Conservation (phyloP, 2,888 invertebrate species). For the Drosophila neotestacea region DNA sequence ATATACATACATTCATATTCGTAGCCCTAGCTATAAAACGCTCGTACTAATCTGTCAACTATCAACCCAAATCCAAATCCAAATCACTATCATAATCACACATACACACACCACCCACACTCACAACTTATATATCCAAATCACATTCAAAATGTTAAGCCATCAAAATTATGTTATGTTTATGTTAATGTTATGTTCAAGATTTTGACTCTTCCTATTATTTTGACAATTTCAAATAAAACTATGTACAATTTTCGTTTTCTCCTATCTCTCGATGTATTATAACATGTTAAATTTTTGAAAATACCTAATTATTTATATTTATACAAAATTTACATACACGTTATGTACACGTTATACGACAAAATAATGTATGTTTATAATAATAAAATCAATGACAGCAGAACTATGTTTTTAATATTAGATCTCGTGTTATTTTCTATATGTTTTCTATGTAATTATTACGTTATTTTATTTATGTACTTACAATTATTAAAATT, state of each 20-base stretch:
- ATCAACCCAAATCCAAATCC: slow-evolving; percentile 8
- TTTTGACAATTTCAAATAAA: slow-evolving; percentile 50
- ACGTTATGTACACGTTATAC: slow-evolving; percentile 31
- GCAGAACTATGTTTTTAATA: slow-evolving; percentile 61
- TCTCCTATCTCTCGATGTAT: slow-evolving; percentile 61
- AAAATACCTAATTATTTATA: slow-evolving; percentile 36
- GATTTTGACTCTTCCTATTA: slow-evolving; percentile 48
- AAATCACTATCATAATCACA: slow-evolving; percentile 50
- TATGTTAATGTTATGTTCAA: slow-evolving; percentile 66
- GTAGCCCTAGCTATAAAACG: slow-evolving; percentile 21
- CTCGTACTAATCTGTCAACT: slow-evolving; percentile 24
- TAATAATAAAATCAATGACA: slow-evolving; percentile 65
- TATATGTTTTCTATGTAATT: slow-evolving; percentile 59
- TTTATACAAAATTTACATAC: slow-evolving; percentile 28
- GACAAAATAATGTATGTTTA: slow-evolving; percentile 47
- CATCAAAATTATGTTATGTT: slow-evolving; percentile 74
- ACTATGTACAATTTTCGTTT: slow-evolving; percentile 69
- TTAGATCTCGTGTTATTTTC: slow-evolving; percentile 75
- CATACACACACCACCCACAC: slow-evolving; percentile 18
- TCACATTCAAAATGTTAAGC: slow-evolving; percentile 59
- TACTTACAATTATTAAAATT: slow-evolving; percentile 40
- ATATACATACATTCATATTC: slow-evolving; percentile 25
- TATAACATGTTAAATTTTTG: slow-evolving; percentile 55
- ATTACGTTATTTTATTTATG: slow-evolving; percentile 54
- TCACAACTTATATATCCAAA: slow-evolving; percentile 23